Percentiles rank a stretch among this genome's conserved stretches.
Evolutionary conservation across 2,113 vertebrate species (phyloP).

Genomic region (Genyomyrus donnyi): DNA sequence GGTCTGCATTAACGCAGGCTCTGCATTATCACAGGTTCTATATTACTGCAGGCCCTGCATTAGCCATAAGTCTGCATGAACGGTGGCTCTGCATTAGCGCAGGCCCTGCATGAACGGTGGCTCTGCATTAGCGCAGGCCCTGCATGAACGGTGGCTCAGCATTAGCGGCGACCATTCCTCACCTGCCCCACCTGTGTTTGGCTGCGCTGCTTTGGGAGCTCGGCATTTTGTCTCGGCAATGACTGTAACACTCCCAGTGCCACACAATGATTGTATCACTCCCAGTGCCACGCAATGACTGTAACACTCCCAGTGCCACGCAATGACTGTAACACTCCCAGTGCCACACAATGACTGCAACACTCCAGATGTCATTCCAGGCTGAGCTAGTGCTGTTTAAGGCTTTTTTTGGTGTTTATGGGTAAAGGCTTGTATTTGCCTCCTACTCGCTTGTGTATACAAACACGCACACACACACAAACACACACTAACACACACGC

Average conservation of each 20-base stretch:
- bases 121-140: neutral
- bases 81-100: no score
- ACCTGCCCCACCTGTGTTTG: neutral
- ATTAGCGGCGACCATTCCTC: neutral
- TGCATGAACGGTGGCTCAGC: no score
- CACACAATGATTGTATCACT: no score
- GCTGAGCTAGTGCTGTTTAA: neutral
- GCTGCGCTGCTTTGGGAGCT: neutral
- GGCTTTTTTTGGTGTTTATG: neutral
- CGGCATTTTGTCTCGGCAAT: neutral
- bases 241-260: no score
- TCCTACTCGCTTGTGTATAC: neutral
- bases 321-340: no score
- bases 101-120: no score
- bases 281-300: no score
- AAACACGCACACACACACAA: neutral
- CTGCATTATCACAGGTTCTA: neutral
- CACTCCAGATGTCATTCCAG: no score
- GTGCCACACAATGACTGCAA: no score
- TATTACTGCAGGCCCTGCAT: no score
- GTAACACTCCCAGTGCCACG: no score
- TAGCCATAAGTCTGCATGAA: no score
- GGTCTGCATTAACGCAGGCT: neutral
- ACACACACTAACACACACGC: neutral
- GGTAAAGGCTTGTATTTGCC: neutral